Conservation (phyloP, 1,140 invertebrate species). For the Tetramorium simillimum region DNA sequence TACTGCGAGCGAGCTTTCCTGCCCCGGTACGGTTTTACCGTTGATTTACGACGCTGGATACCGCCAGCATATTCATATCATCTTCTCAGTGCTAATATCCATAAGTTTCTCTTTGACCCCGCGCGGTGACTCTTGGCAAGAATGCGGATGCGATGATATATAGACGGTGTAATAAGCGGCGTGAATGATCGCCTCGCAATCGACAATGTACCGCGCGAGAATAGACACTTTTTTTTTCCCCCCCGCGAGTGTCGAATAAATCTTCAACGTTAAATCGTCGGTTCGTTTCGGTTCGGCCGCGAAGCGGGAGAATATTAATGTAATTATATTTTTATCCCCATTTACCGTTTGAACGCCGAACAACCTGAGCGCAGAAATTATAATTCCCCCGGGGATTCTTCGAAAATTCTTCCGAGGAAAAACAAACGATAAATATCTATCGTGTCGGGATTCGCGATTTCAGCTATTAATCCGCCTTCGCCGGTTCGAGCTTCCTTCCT, state of each 20-base stretch:
- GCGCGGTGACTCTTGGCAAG: conserved; percentile 44
- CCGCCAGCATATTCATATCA: conserved; percentile 74
- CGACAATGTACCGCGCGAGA: conserved; percentile 1
- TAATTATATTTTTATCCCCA: not conserved
- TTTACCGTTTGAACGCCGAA: not conserved
- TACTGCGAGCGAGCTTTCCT: conserved; percentile 37
- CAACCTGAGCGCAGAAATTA: conserved; percentile 1
- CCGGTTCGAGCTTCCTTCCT: not conserved
- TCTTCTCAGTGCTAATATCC: conserved; percentile 72
- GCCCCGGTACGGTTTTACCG: conserved; percentile 53
- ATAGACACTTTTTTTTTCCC: not conserved
- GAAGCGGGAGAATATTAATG: not conserved
- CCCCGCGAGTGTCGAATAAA: not conserved
- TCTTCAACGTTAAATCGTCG: not conserved
- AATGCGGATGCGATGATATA: conserved; percentile 56
- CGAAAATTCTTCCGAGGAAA: not conserved
- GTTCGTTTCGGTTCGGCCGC: not conserved
- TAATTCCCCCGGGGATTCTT: not conserved
- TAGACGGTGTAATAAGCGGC: conserved; percentile 44
- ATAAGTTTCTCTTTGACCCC: conserved; percentile 71
- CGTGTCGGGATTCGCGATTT: conserved; percentile 16
- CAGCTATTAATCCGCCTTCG: conserved; percentile 25
- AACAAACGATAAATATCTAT: conserved; percentile 3
- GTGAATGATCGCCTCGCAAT: conserved; percentile 28
- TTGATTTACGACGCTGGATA: conserved; percentile 70